These are phyloP conservation scores for Ellobium chinense DNA, from an alignment of 2,888 invertebrate species.

Conservation along the genomic window DNA sequence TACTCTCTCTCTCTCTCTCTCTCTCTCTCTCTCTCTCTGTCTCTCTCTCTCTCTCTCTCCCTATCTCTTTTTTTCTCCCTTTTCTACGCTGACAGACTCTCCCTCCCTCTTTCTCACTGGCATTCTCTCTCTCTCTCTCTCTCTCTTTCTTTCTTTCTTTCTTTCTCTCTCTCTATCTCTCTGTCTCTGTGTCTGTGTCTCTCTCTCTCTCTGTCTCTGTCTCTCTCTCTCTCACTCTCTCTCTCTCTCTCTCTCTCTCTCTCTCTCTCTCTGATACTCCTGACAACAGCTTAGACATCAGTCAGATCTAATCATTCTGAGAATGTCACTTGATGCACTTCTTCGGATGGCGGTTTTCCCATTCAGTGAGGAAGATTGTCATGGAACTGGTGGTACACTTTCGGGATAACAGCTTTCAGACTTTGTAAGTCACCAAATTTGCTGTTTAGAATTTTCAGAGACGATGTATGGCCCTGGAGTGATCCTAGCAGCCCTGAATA, in stretches of 20 bases:
- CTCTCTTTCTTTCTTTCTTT: slow-evolving; percentile 4
- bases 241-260: slow-evolving; percentile 15
- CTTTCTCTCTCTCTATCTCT: slow-evolving; percentile 3
- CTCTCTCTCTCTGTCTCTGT: not conserved
- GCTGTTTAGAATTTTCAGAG: no score
- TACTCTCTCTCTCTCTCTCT: slow-evolving; percentile 23
- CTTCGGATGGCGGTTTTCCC: no score
- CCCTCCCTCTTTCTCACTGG: slow-evolving; percentile 20
- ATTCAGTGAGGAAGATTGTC: no score
- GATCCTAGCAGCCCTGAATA: no score
- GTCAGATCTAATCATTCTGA: no score
- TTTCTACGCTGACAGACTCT: slow-evolving; percentile 6
- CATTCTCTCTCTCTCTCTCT: slow-evolving; percentile 19
- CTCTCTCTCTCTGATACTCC: not conserved
- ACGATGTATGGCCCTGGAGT: no score
- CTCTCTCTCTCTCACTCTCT: slow-evolving; percentile 2
- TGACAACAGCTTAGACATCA: no score
- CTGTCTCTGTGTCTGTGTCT: not conserved
- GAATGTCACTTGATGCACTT: no score
- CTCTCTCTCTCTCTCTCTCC: not conserved
- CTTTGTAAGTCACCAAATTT: no score
- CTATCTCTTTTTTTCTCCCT: no score
- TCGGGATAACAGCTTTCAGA: no score
- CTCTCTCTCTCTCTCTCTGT: slow-evolving; percentile 34
- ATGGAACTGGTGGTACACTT: no score